A percentile compares a stretch with the other conserved stretches of the same genome.
These are phyloP conservation scores for Halcyon badia DNA, from an alignment of 2,797 vertebrate species.

Conservation along the genomic window DNA sequence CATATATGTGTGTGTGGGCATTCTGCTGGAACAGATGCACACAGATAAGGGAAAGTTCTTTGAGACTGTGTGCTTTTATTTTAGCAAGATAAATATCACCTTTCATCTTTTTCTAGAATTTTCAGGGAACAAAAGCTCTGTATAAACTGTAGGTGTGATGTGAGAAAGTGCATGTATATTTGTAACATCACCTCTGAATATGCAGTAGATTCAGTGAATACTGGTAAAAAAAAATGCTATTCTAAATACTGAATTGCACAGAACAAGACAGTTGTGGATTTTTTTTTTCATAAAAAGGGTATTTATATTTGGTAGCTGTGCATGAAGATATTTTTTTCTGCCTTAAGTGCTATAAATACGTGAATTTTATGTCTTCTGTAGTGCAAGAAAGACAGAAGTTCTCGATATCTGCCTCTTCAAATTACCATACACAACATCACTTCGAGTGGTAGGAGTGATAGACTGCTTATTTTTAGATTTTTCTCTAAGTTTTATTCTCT, in stretches of 20 bases:
- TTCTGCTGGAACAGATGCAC: background rate
- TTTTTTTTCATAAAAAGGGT: background rate
- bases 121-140: background rate
- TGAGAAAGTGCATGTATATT: background rate
- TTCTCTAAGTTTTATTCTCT: background rate
- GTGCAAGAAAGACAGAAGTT: background rate
- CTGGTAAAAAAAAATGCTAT: background rate
- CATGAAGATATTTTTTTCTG: background rate
- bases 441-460: background rate
- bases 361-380: background rate
- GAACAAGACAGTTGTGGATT: background rate
- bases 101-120: background rate
- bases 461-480: background rate
- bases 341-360: background rate
- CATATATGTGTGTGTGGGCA: accelerated
- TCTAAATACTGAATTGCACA: background rate
- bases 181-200: background rate
- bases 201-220: background rate
- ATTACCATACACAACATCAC: background rate
- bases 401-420: background rate
- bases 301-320: background rate
- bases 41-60: background rate
- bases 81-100: background rate
- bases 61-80: background rate
- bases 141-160: background rate